Percentiles rank a stretch among this genome's conserved stretches.
phyloP scores from a whole-genome alignment of 2,797 vertebrate species.

The Mionectes olivaceus region DNA sequence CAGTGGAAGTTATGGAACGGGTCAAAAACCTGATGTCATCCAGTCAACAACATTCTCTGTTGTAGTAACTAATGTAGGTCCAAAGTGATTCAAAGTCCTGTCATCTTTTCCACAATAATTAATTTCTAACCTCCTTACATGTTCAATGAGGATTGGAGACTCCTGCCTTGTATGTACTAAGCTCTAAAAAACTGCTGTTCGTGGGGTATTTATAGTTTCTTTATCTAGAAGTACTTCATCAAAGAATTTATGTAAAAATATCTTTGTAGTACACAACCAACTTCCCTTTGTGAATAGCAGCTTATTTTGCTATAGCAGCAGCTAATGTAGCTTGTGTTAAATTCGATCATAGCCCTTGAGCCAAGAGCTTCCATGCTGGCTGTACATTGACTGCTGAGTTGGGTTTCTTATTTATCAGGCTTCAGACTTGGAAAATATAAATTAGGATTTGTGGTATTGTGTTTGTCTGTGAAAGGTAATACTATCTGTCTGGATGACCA shows the following conservation, averaged over 20 bases:
- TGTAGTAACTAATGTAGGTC: not conserved
- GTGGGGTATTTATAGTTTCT: not conserved
- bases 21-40: not conserved
- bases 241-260: not conserved
- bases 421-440: not conserved
- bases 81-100: not conserved
- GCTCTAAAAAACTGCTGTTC: not conserved
- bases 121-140: not conserved
- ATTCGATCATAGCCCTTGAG: not conserved
- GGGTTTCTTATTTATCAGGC: not conserved
- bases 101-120: not conserved
- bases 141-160: not conserved
- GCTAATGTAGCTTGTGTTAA: not conserved
- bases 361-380: not conserved
- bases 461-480: not conserved
- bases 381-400: not conserved
- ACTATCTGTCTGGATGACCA: not conserved
- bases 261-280: not conserved
- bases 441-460: not conserved
- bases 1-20: not conserved
- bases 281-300: not conserved
- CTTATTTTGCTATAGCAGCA: not conserved
- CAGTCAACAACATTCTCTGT: not conserved
- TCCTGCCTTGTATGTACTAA: not conserved
- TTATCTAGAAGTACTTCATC: not conserved